Percentiles rank a stretch among this genome's conserved stretches.
Evolutionary conservation across 2,888 invertebrate genomes (phyloP).

Genomic region (Xylota segnis): DNA sequence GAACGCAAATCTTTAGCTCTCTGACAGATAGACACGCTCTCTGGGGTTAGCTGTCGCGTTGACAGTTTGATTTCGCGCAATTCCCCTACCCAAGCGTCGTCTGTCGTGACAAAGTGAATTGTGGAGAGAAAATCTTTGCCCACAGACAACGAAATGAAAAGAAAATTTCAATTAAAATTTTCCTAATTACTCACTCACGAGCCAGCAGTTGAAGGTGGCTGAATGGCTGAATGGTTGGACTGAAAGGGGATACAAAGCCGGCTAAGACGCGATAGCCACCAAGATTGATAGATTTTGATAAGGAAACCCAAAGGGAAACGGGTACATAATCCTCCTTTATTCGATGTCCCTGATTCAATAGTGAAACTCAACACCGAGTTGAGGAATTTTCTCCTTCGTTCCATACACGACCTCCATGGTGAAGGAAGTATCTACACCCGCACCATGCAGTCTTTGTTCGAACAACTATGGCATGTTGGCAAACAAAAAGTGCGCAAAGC

Average conservation of each 20-base stretch:
- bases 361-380: conserved; percentile 66
- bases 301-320: conserved; percentile 2
- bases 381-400: conserved; percentile 11
- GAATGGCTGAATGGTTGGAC: neutral
- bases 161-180: conserved; percentile 73
- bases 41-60: neutral
- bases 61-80: conserved; percentile 25
- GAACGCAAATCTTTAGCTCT: conserved; percentile 22
- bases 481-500: conserved; percentile 48
- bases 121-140: conserved; percentile 24
- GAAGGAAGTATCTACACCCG: conserved; percentile 46
- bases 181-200: conserved; percentile 72
- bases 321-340: conserved; percentile 30
- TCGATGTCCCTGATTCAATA: conserved; percentile 31
- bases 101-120: conserved; percentile 47
- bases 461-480: neutral
- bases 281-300: conserved; percentile 70
- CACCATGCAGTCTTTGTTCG: conserved; percentile 21
- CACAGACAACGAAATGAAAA: conserved; percentile 18
- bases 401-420: conserved; percentile 3
- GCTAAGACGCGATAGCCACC: conserved; percentile 35
- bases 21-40: conserved; percentile 46
- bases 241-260: conserved; percentile 2
- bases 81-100: neutral
- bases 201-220: neutral